These are phyloP conservation scores for Apocrypta bakeri DNA, from an alignment of 1,140 invertebrate species.

Conservation along the genomic window DNA sequence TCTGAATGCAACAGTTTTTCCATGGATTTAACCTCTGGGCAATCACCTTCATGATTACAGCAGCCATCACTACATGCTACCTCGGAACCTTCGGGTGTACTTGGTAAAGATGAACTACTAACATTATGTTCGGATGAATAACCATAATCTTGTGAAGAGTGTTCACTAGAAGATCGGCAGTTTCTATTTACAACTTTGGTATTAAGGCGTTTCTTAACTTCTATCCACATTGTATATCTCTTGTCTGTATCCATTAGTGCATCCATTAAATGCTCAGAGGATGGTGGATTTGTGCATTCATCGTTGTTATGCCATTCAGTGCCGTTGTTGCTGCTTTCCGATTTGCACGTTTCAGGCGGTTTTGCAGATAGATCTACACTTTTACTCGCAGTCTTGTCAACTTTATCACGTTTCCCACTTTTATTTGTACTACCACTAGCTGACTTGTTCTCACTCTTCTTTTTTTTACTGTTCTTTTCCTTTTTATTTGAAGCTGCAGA, in stretches of 20 bases:
- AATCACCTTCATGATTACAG: constrained; percentile 84
- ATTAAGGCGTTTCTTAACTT: constrained; percentile 67
- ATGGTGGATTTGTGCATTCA: constrained; percentile 55
- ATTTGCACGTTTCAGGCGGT: constrained; percentile 1
- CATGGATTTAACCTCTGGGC: constrained; percentile 67
- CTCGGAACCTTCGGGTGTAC: constrained; percentile 88
- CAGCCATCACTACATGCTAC: constrained; percentile 89
- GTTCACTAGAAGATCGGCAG: constrained; percentile 79
- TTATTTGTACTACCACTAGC: constrained; percentile 34
- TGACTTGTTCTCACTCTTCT: constrained; percentile 47
- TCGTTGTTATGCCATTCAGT: constrained; percentile 51
- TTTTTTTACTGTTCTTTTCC: constrained; percentile 53
- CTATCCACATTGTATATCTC: constrained; percentile 66
- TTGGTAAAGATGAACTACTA: constrained; percentile 82
- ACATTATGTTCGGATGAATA: constrained; percentile 88
- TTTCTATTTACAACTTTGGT: constrained; percentile 66
- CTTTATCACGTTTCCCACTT: constrained; percentile 30
- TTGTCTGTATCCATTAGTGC: constrained; percentile 64
- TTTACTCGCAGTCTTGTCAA: constrained; percentile 12
- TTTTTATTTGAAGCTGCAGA: constrained; percentile 52
- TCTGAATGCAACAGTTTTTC: constrained; percentile 67
- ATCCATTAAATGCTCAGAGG: constrained; percentile 62
- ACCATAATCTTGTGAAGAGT: constrained; percentile 85
- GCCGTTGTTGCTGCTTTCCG: not conserved
- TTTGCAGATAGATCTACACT: not conserved